phyloP scores from a whole-genome alignment of 1,140 invertebrate species.

The Protaetia brevitarsis region DNA sequence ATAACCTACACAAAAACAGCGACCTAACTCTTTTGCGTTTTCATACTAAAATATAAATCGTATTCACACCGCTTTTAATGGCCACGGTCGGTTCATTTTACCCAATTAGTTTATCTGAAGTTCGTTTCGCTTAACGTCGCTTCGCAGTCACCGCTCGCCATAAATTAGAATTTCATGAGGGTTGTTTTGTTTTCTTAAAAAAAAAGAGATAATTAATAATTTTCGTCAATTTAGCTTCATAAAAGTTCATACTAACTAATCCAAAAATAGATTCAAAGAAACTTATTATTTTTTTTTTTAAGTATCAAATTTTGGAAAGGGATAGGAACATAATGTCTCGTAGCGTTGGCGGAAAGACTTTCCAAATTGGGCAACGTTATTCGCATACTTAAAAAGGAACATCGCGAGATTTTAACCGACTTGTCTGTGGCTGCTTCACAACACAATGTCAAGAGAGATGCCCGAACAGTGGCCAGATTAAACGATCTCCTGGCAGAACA shows the following conservation, averaged over 20 bases:
- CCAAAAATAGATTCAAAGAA: too few species aligned
- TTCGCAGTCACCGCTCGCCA: too few species aligned
- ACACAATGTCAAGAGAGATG: not conserved
- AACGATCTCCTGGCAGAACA: conserved; percentile 10
- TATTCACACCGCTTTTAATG: too few species aligned
- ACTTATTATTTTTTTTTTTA: not conserved
- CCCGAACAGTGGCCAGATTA: not conserved
- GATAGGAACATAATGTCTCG: conserved; percentile 4
- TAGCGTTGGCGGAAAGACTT: not conserved
- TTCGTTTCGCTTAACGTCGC: too few species aligned
- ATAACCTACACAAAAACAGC: too few species aligned
- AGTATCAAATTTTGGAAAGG: conserved; percentile 23
- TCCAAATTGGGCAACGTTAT: conserved; percentile 20
- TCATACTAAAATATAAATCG: too few species aligned
- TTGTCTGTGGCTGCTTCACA: conserved; percentile 5
- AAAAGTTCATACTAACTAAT: too few species aligned
- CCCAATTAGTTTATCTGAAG: too few species aligned
- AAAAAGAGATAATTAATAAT: not conserved
- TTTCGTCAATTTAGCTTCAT: not conserved
- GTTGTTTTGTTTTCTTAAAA: too few species aligned
- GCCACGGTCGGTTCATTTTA: too few species aligned
- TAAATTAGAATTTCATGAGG: too few species aligned
- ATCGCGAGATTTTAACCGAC: conserved; percentile 1
- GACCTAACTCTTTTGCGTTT: too few species aligned
- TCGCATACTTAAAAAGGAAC: conserved; percentile 10